phyloP scores from a whole-genome alignment of 2,113 vertebrate species.

The Colinus virginianus region DNA sequence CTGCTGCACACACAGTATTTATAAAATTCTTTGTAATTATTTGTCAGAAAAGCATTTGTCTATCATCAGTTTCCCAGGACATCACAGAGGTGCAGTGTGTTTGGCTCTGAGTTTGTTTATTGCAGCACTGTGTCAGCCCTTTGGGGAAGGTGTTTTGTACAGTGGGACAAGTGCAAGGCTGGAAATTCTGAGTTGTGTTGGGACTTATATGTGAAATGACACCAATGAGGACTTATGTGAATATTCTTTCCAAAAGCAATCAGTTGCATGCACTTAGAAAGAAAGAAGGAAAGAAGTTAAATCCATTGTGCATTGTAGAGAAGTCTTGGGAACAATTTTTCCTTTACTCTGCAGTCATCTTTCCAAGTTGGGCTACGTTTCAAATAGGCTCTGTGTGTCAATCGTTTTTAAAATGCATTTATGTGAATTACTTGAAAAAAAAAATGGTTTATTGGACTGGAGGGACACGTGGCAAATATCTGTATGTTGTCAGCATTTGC shows the following conservation, averaged over 20 bases:
- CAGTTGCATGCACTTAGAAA: not conserved
- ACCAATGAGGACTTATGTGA: not conserved
- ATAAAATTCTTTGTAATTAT: not conserved
- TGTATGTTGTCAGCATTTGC: slow-evolving; percentile 6
- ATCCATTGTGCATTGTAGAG: not conserved
- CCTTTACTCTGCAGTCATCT: not conserved
- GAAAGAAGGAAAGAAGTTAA: not conserved
- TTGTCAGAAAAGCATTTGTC: not conserved
- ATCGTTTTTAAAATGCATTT: not conserved
- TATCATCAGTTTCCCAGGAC: not conserved
- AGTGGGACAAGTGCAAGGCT: not conserved
- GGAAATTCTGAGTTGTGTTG: not conserved
- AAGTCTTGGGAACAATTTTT: not conserved
- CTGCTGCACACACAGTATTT: not conserved
- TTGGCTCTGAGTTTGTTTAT: not conserved
- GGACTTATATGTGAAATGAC: not conserved
- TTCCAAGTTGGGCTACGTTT: not conserved
- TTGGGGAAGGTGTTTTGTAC: not conserved
- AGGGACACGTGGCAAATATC: not conserved
- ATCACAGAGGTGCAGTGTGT: not conserved
- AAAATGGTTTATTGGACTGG: not conserved
- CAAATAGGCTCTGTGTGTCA: not conserved
- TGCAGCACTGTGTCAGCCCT: not conserved
- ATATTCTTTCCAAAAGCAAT: not conserved
- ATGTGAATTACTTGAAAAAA: not conserved